Evolutionary conservation across 2,113 vertebrate species (phyloP).

Genomic region (Ammodytes marinus): DNA sequence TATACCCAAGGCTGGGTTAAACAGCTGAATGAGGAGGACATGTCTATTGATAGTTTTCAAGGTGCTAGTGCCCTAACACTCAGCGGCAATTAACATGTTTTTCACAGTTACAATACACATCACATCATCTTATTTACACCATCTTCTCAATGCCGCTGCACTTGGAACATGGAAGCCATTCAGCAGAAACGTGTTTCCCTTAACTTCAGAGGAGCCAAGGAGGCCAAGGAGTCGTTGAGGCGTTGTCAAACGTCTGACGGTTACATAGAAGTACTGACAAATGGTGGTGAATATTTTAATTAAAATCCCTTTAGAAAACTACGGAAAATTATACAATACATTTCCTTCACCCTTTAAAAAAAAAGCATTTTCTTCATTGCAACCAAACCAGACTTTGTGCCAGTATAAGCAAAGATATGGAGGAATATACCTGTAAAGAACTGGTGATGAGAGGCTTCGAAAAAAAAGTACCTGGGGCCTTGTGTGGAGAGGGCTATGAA

Average conservation of each 20-base stretch:
- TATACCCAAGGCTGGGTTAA: constrained; percentile 9
- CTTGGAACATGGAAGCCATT: not conserved
- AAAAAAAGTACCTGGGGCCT: constrained; percentile 65
- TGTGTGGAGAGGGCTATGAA: constrained; percentile 51
- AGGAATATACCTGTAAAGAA: constrained; percentile 48
- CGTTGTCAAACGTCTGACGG: constrained; percentile 32
- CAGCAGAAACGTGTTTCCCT: constrained; percentile 21
- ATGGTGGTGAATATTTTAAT: constrained; percentile 31
- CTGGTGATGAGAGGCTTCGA: constrained; percentile 57
- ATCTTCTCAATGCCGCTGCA: constrained; percentile 28
- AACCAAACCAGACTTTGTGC: constrained; percentile 18
- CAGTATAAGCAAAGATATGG: constrained; percentile 20
- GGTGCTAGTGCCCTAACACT: constrained; percentile 6
- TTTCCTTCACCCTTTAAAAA: constrained; percentile 27
- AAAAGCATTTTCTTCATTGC: constrained; percentile 7
- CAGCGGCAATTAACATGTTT: constrained; percentile 26
- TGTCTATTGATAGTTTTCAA: not conserved
- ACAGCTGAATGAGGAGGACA: constrained; percentile 26
- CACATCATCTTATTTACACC: constrained; percentile 19
- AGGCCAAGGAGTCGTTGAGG: too few species aligned
- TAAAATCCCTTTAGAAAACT: constrained; percentile 39
- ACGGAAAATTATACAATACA: constrained; percentile 35
- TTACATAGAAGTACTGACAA: constrained; percentile 27
- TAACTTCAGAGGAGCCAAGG: constrained; percentile 28
- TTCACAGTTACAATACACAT: constrained; percentile 19